phyloP scores from a whole-genome alignment of 2,888 invertebrate genomes.

The Thelaira solivaga region DNA sequence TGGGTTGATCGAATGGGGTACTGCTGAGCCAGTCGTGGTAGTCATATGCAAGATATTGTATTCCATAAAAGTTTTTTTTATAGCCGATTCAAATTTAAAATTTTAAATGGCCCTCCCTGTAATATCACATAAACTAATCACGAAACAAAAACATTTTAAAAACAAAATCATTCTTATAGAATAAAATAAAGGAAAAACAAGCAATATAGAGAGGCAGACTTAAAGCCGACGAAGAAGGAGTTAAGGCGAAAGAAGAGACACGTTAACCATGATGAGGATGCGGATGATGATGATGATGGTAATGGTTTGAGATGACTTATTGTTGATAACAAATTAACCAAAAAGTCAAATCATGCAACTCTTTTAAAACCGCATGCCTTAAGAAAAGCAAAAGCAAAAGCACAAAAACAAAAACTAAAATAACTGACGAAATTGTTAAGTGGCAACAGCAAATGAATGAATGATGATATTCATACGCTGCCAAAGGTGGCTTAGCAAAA shows the following conservation, averaged over 20 bases:
- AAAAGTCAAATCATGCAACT: slow-evolving; percentile 67
- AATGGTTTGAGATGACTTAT: slow-evolving; percentile 66
- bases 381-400: too few species aligned
- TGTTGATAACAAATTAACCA: slow-evolving; percentile 67
- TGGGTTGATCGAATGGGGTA: too few species aligned
- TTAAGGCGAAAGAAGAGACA: slow-evolving; percentile 42
- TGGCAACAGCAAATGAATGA: neutral
- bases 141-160: slow-evolving; percentile 28
- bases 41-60: too few species aligned
- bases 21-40: too few species aligned
- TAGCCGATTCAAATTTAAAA: too few species aligned
- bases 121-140: slow-evolving; percentile 25
- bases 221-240: neutral
- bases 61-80: too few species aligned
- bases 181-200: neutral
- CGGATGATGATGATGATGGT: slow-evolving; percentile 59
- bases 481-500: slow-evolving; percentile 20
- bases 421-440: slow-evolving; percentile 38
- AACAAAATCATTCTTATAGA: slow-evolving; percentile 41
- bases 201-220: too few species aligned
- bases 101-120: too few species aligned
- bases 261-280: slow-evolving; percentile 27
- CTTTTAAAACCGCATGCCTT: slow-evolving; percentile 52
- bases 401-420: neutral
- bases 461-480: slow-evolving; percentile 20